These are phyloP conservation scores for Perdita meconis DNA, from an alignment of 2,888 invertebrate genomes.

Conservation along the genomic window DNA sequence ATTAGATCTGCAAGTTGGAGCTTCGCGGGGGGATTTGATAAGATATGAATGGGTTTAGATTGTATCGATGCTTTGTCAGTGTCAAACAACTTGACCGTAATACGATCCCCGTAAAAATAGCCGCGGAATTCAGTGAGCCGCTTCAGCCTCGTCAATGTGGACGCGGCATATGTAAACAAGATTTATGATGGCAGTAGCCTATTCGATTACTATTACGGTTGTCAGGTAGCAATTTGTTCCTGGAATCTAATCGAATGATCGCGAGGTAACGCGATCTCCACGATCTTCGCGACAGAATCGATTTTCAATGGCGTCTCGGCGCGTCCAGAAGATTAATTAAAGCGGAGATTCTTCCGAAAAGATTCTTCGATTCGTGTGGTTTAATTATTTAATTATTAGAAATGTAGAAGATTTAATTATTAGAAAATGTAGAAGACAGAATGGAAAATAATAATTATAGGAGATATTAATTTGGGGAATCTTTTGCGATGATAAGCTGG, in stretches of 20 bases:
- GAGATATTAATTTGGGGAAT: too few relatives aligned
- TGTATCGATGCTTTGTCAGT: conserved; percentile 17
- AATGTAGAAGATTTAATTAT: too few relatives aligned
- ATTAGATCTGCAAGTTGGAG: neutral
- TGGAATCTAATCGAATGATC: conserved; percentile 51
- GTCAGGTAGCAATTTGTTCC: conserved; percentile 51
- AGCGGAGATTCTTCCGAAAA: neutral
- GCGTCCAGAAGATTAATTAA: conserved; percentile 1
- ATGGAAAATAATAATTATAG: too few relatives aligned
- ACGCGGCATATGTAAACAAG: conserved; percentile 58
- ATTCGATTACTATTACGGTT: conserved; percentile 41
- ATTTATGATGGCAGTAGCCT: conserved; percentile 44
- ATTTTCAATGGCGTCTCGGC: conserved; percentile 31
- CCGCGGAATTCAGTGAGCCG: conserved; percentile 37
- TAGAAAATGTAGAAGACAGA: too few relatives aligned
- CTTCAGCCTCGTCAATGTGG: conserved; percentile 31
- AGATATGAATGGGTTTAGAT: neutral
- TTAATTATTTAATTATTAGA: too few relatives aligned
- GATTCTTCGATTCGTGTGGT: too few relatives aligned
- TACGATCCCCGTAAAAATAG: conserved; percentile 21
- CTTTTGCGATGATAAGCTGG: too few relatives aligned
- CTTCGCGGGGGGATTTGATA: too few relatives aligned
- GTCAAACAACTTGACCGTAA: conserved; percentile 58
- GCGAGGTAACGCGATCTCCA: conserved; percentile 34
- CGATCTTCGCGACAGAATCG: conserved; percentile 22